phyloP scores from a whole-genome alignment of 2,797 vertebrate genomes.

The Crocidura indochinensis region DNA sequence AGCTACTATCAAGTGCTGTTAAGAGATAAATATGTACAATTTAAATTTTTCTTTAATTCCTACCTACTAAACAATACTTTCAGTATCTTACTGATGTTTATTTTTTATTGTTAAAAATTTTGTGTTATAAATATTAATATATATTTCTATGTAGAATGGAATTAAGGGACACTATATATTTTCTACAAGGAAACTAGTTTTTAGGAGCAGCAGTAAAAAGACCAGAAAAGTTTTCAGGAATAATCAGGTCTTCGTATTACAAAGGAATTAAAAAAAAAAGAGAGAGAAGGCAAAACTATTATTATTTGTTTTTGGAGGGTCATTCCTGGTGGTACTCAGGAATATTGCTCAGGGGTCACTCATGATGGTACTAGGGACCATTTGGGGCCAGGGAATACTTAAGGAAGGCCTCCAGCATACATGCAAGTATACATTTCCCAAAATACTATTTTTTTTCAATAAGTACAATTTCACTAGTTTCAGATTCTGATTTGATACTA shows the following conservation, averaged over 20 bases:
- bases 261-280: slow-evolving; percentile 45
- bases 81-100: not conserved
- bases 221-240: slow-evolving; percentile 17
- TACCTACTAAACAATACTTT: slow-evolving; percentile 39
- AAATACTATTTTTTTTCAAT: slow-evolving; percentile 51
- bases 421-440: not conserved
- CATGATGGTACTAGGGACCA: not conserved
- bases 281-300: not conserved
- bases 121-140: slow-evolving; percentile 55
- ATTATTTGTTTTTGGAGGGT: too few species aligned
- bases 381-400: not conserved
- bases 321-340: too few species aligned
- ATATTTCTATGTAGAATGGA: slow-evolving; percentile 41
- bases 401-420: not conserved
- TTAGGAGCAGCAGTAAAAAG: slow-evolving; percentile 17
- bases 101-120: not conserved
- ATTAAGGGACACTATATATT: slow-evolving; percentile 25
- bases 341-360: too few species aligned
- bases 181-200: slow-evolving; percentile 42
- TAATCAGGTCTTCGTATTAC: not conserved
- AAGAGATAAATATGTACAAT: not conserved
- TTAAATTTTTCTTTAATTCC: not conserved
- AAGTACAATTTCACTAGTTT: slow-evolving; percentile 38
- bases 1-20: slow-evolving; percentile 42
- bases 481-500: slow-evolving; percentile 46